Conservation (phyloP, 1,140 invertebrate species). For the Aphaenogaster floridana region DNA sequence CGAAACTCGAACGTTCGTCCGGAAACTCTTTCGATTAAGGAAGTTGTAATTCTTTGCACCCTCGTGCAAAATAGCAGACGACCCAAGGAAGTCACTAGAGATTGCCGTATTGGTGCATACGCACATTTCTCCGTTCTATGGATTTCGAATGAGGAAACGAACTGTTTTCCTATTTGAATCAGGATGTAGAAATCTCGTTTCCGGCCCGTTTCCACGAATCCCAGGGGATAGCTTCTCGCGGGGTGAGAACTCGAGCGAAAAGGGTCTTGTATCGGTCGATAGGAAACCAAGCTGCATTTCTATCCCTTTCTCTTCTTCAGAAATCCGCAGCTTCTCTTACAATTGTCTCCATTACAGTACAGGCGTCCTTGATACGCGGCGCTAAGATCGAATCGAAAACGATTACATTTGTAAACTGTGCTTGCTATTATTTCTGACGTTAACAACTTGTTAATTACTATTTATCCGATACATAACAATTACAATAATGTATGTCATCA, state of each 20-base stretch:
- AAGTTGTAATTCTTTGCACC: constrained; percentile 32
- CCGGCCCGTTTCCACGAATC: constrained; percentile 39
- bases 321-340: not conserved
- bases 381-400: not conserved
- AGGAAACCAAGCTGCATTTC: not conserved
- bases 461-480: not conserved
- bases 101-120: constrained; percentile 16
- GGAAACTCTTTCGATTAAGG: constrained; percentile 35
- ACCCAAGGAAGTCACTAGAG: constrained; percentile 7
- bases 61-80: constrained; percentile 15
- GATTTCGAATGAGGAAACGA: constrained; percentile 58
- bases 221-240: constrained; percentile 17
- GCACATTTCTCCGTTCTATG: constrained; percentile 29
- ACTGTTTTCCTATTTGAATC: constrained; percentile 55
- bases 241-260: constrained; percentile 39
- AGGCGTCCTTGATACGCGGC: not conserved
- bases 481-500: not conserved
- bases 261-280: constrained; percentile 40
- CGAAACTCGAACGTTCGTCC: not conserved
- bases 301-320: not conserved
- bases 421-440: not conserved
- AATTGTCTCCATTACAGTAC: not conserved
- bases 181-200: constrained; percentile 54
- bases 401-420: not conserved
- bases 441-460: not conserved